A percentile compares a stretch with the other conserved stretches of the same genome.
Conservation (phyloP, 1,140 invertebrate species). For the Atta colombica region DNA sequence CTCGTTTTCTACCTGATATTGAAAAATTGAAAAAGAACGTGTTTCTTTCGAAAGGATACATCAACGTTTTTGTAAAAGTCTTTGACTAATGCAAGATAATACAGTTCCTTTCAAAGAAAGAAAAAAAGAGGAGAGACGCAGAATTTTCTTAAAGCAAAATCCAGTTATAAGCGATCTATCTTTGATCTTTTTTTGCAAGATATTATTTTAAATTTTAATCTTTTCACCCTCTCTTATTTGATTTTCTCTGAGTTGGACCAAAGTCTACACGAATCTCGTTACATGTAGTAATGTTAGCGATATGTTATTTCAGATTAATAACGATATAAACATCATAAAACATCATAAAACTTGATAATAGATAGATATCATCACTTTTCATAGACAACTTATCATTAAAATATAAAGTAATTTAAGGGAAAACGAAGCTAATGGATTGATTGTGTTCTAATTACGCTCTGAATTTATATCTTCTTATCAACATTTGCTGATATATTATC, state of each 20-base stretch:
- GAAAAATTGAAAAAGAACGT: constrained; percentile 41
- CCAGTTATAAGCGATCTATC: neutral
- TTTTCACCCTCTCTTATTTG: neutral
- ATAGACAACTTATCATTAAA: neutral
- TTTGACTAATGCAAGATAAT: neutral
- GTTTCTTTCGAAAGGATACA: constrained; percentile 2
- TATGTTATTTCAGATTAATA: neutral
- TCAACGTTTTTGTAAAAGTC: neutral
- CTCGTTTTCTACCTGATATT: constrained; percentile 49
- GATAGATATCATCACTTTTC: too few relatives aligned
- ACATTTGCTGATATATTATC: constrained; percentile 26
- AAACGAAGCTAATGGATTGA: constrained; percentile 29
- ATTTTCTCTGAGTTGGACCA: neutral
- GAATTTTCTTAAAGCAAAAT: neutral
- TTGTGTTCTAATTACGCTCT: neutral
- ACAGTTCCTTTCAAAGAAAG: neutral
- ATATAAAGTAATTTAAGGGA: neutral
- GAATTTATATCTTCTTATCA: neutral
- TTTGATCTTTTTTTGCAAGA: constrained; percentile 21
- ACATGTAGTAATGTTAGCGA: neutral
- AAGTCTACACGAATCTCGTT: neutral
- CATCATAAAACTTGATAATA: too few relatives aligned
- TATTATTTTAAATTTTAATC: neutral
- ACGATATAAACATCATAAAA: too few relatives aligned
- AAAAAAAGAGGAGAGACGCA: neutral